Conservation (phyloP, 2,888 invertebrate species). For the Spatulosminthurus flaviceps region DNA sequence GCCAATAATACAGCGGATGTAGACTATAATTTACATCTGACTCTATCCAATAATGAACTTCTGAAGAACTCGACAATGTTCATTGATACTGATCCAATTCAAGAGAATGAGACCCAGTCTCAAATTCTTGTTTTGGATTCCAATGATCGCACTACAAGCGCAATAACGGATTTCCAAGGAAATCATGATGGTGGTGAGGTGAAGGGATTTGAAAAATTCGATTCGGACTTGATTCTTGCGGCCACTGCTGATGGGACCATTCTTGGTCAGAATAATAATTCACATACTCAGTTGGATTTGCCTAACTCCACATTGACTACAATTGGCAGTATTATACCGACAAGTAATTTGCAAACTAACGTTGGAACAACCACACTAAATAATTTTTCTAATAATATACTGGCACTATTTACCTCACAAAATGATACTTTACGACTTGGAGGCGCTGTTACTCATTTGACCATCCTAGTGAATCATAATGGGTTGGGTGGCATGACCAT, state of each 20-base stretch:
- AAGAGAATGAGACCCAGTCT: neutral
- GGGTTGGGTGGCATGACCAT: neutral
- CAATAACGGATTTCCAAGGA: neutral
- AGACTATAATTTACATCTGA: neutral
- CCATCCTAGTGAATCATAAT: constrained; percentile 41
- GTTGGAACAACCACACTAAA: neutral
- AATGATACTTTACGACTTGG: constrained; percentile 27
- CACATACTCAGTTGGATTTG: neutral
- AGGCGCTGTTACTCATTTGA: constrained; percentile 32
- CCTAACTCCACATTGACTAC: neutral
- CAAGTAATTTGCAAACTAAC: neutral
- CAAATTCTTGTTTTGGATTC: constrained; percentile 4
- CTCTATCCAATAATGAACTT: neutral
- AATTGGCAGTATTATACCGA: neutral
- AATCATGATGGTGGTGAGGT: neutral
- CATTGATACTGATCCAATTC: neutral
- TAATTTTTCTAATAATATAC: constrained; percentile 28
- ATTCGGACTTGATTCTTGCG: neutral
- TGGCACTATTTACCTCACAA: constrained; percentile 10
- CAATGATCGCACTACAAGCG: neutral
- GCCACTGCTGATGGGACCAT: neutral
- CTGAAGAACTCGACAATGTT: constrained; percentile 8
- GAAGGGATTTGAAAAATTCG: neutral
- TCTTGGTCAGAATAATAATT: neutral
- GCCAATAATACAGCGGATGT: neutral